Evolutionary conservation across 1,140 invertebrate species (phyloP).

Genomic region (Orussus abietinus): DNA sequence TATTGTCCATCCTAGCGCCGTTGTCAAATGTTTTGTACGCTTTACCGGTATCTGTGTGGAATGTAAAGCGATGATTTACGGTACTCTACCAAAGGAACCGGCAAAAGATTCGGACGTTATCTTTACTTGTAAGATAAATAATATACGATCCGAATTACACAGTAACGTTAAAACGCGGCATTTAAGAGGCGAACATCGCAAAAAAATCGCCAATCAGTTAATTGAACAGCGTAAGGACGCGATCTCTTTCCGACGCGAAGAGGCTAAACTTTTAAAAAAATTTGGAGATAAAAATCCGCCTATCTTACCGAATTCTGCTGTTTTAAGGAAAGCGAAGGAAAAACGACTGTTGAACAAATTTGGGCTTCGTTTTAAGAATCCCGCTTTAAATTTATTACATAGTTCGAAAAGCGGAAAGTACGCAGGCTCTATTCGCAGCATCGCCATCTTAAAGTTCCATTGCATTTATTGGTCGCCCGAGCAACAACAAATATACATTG

Average conservation of each 20-base stretch:
- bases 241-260: constrained; percentile 2
- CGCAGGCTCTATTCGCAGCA: constrained; percentile 5
- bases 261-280: constrained; percentile 14
- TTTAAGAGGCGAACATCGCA: constrained; percentile 7
- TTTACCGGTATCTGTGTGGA: constrained; percentile 9
- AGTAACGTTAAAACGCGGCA: constrained; percentile 8
- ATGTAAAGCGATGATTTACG: constrained; percentile 7
- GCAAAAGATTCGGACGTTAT: constrained; percentile 8
- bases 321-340: constrained; percentile 13
- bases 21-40: constrained; percentile 1
- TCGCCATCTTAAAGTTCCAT: constrained; percentile 10
- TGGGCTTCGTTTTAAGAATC: constrained; percentile 8
- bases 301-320: constrained; percentile 6
- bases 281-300: constrained; percentile 13
- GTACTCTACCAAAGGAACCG: constrained; percentile 9
- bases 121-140: constrained; percentile 2
- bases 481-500: constrained; percentile 18
- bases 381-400: constrained; percentile 8
- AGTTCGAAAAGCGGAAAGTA: constrained; percentile 1
- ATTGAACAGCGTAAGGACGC: constrained; percentile 11
- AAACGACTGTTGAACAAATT: constrained; percentile 3
- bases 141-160: neutral
- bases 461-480: constrained; percentile 8
- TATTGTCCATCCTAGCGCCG: constrained; percentile 5
- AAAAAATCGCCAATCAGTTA: constrained; percentile 6